Base-by-base conservation (phyloP, 2,888 invertebrate genomes). In the Cataglyphis altisquamis region DNA sequence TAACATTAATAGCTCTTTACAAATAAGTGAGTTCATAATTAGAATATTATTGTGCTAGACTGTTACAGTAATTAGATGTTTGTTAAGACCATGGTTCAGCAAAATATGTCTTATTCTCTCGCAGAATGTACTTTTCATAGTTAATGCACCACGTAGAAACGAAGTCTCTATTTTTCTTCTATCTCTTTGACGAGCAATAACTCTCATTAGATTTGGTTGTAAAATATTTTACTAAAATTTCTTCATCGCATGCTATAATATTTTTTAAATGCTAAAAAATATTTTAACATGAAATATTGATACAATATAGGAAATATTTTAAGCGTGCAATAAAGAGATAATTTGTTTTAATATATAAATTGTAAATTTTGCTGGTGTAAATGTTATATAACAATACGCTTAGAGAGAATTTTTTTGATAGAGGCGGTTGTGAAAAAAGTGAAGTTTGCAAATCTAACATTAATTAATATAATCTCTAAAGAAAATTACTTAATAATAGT, bases 241-340 rank as follows among this genome's bases (percentile, higher is more conserved):
- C 21, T 36, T 70, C 15, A 9, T n/a, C 8, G 48, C 21, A 15
- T 21, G 4, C 55, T 5, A 55, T 4, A 1, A 21, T 36, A 70
- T 70, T 36, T 3, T 70, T 4, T 36, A 55, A 25, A 25, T 25
- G 25, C 25, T 25, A 25, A 25, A 25, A 25, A 25, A 25, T 25
- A 25, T 15, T 21, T 29, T 45, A 41, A 57, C 10, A 4, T 57
- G 6, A 48, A 2, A 48, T 52, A 5, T 18, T 18, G 3, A 21
- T 70, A 36, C 36, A 55, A 55, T 70, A 15, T 21, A 55, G 57
- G 15, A 9, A 36, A 70, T 70, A 21, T 55, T 9, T 70, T 57
- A 55, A 55, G 8, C 57, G 25, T 36, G 21, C 21, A 52, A 12
- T 6, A 48, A 45, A 70, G 3, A 55, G 8, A 25, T 70, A 57